These are phyloP conservation scores for Troides aeacus DNA, from an alignment of 2,888 invertebrate genomes.

Conservation along the genomic window DNA sequence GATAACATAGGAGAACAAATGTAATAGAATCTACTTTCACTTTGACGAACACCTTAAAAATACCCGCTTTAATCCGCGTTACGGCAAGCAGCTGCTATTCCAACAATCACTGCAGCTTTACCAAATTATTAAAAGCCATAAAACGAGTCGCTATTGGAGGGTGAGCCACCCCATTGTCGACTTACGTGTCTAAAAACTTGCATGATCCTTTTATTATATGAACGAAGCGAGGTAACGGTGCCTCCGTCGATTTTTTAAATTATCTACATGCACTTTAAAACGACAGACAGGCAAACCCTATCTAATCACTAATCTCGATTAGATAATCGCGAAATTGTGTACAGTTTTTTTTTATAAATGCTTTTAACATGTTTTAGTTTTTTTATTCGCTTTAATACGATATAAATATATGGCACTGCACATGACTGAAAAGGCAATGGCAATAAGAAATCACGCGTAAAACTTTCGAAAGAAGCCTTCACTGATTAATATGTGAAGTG, in stretches of 20 bases:
- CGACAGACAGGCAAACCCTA: background rate
- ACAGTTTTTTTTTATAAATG: background rate
- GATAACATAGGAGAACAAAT: constrained; percentile 36
- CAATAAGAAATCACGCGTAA: background rate
- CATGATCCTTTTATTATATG: constrained; percentile 69
- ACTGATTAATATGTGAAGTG: too few species aligned
- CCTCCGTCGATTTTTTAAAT: constrained; percentile 52
- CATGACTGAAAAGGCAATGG: too few species aligned
- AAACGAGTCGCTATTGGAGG: constrained; percentile 74
- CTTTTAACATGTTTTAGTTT: background rate
- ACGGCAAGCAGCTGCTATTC: constrained; percentile 67
- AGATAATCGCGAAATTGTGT: constrained; percentile 4
- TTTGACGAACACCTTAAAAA: constrained; percentile 51
- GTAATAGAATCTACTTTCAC: constrained; percentile 51
- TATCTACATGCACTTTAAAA: constrained; percentile 24
- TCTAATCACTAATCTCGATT: constrained; percentile 1
- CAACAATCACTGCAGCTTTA: constrained; percentile 76
- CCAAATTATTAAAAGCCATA: constrained; percentile 79
- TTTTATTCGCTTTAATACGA: too few species aligned
- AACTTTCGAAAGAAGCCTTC: background rate
- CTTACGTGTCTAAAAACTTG: constrained; percentile 65
- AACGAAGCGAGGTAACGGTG: constrained; percentile 53
- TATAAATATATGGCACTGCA: too few species aligned
- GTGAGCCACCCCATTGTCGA: constrained; percentile 73
- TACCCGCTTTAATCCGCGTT: constrained; percentile 61